These are phyloP conservation scores for Mus musculus DNA, from an alignment of 2,113 vertebrate species.

Conservation along the genomic window GRCm39 chr8:63789501-63790000, in stretches of 20 bases:
- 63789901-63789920: neutral
- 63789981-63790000: neutral
- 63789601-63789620: neutral
- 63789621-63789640: neutral
- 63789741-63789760: neutral
- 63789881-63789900: neutral
- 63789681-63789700: neutral
- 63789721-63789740: neutral
- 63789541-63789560: neutral
- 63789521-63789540: neutral
- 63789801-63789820: neutral
- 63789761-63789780: neutral
- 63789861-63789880: neutral
- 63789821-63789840: neutral
- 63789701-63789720: neutral
- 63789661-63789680: neutral
- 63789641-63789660: neutral
- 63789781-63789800: neutral
- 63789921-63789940: neutral
- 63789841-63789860: neutral
- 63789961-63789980: neutral
- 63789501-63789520: neutral
- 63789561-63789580: neutral
- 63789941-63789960: rapidly evolving
- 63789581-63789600: neutral